Percentiles rank a stretch among this genome's conserved stretches.
Evolutionary conservation across 2,113 vertebrate genomes (phyloP).

Genomic region (Scolopax mira): DNA sequence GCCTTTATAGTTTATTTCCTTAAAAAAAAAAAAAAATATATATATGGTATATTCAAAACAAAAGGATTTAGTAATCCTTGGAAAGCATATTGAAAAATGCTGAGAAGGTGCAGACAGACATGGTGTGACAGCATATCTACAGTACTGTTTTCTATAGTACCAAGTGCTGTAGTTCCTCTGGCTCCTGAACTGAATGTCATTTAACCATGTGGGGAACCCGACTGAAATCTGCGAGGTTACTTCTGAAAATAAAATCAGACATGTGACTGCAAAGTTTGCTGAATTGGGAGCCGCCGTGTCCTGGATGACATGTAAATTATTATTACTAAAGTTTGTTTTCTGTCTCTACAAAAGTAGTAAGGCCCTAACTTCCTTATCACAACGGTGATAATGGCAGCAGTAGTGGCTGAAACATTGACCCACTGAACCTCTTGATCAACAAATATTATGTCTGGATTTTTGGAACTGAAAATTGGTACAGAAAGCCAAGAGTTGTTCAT

Average conservation of each 20-base stretch:
- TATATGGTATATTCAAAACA: background rate
- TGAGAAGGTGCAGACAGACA: background rate
- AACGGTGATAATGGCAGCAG: background rate
- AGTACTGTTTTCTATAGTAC: background rate
- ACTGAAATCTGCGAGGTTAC: background rate
- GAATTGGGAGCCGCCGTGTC: background rate
- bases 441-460: background rate
- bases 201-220: background rate
- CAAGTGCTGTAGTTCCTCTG: background rate
- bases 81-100: background rate
- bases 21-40: background rate
- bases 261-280: background rate
- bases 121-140: background rate
- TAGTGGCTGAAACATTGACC: background rate
- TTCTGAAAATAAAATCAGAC: background rate
- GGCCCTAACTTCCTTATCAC: background rate
- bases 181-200: background rate
- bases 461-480: background rate
- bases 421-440: background rate
- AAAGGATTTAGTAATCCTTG: background rate
- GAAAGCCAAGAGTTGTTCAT: background rate
- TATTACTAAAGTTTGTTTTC: background rate
- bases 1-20: background rate
- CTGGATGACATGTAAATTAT: background rate
- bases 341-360: background rate